Evolutionary conservation across 2,113 vertebrate genomes (phyloP).

Genomic region (Pithys albifrons): DNA sequence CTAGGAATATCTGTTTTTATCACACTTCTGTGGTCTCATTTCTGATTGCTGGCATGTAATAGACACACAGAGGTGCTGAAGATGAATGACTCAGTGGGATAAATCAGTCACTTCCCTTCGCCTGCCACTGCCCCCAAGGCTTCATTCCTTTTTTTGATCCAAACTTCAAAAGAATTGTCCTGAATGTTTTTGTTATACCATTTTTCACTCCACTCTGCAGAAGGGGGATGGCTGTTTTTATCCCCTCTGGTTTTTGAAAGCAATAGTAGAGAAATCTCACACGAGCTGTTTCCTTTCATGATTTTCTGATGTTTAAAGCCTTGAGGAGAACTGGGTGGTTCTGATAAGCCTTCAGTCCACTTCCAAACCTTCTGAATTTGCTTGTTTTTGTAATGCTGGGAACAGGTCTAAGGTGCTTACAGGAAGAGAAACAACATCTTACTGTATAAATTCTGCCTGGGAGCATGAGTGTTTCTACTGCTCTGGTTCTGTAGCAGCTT

Average conservation of each 20-base stretch:
- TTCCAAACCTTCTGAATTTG: not conserved
- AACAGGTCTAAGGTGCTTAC: not conserved
- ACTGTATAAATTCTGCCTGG: not conserved
- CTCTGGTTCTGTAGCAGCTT: not conserved
- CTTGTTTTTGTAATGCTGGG: not conserved
- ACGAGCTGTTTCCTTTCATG: not conserved
- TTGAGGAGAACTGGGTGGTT: not conserved
- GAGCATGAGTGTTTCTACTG: not conserved
- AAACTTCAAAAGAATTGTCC: constrained; percentile 22
- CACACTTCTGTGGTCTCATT: not conserved
- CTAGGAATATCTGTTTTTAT: not conserved
- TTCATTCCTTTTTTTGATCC: not conserved
- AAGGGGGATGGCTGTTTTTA: not conserved
- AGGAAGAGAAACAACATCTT: not conserved
- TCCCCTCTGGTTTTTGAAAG: not conserved
- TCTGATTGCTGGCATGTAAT: not conserved
- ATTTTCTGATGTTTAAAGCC: not conserved
- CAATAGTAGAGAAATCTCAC: not conserved
- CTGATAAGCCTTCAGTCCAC: not conserved
- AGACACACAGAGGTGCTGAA: not conserved
- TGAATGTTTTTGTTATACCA: not conserved
- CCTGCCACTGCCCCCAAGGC: not conserved
- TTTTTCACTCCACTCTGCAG: not conserved
- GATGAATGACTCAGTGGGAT: not conserved
- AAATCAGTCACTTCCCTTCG: not conserved